Conservation (phyloP, 2,888 invertebrate species). For the Eledone cirrhosa region DNA sequence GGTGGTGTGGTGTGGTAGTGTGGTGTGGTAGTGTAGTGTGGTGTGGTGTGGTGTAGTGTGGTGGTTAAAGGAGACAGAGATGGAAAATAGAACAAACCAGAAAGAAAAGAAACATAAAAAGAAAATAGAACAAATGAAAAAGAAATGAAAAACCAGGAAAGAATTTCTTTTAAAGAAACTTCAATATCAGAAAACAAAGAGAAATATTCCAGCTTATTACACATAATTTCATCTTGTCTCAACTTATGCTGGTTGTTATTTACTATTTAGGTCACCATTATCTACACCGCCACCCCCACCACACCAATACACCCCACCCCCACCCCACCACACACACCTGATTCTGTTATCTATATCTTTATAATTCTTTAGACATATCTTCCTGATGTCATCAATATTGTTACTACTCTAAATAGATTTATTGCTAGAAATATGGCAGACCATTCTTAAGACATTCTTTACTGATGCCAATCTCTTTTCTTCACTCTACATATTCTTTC, state of each 20-base stretch:
- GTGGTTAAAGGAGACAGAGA: constrained; percentile 16
- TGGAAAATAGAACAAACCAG: neutral
- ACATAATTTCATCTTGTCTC: neutral
- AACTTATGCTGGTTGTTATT: too few relatives aligned
- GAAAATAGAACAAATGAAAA: neutral
- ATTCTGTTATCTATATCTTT: neutral
- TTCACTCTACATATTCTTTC: too few relatives aligned
- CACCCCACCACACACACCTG: neutral
- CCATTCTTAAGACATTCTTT: neutral
- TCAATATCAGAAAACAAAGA: neutral
- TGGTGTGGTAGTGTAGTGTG: too few relatives aligned
- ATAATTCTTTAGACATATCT: neutral
- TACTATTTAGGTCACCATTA: neutral
- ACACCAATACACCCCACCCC: neutral
- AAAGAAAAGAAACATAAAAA: neutral
- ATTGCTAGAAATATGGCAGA: too few relatives aligned
- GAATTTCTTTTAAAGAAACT: neutral
- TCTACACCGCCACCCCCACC: neutral
- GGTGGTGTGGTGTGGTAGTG: too few relatives aligned
- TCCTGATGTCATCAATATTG: too few relatives aligned
- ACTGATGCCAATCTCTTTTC: neutral
- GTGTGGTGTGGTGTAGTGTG: too few relatives aligned
- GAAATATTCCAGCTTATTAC: neutral
- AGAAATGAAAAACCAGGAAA: neutral
- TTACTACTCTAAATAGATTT: too few relatives aligned